These are phyloP conservation scores for Poecilia wingei DNA, from an alignment of 2,797 vertebrate species.

Conservation along the genomic window DNA sequence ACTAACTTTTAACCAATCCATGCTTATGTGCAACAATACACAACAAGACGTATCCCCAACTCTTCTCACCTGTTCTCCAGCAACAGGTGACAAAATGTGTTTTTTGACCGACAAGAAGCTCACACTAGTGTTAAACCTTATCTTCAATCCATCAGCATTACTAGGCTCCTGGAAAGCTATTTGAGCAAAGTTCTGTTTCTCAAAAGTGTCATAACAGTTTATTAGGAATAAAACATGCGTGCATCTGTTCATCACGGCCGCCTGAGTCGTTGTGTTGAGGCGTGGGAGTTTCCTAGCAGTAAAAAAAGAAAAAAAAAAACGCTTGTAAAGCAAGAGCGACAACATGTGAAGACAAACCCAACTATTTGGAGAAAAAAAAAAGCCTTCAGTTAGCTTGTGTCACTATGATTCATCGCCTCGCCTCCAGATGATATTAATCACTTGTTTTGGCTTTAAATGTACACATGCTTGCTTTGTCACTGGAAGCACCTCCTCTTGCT, in stretches of 20 bases:
- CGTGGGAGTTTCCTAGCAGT: conserved; percentile 36
- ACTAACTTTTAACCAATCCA: not conserved
- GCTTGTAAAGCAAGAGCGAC: conserved; percentile 57
- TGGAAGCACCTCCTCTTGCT: conserved; percentile 85
- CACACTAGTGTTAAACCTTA: not conserved
- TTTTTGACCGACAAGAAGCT: conserved; percentile 16
- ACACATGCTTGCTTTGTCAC: conserved; percentile 83
- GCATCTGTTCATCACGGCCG: conserved; percentile 7
- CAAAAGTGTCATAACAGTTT: not conserved
- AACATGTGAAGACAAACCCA: conserved; percentile 69
- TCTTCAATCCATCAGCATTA: not conserved
- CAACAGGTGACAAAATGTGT: conserved; percentile 23
- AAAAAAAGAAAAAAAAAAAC: conserved; percentile 35
- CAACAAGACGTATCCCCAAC: not conserved
- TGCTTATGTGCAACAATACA: not conserved
- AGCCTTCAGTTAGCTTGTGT: conserved; percentile 79
- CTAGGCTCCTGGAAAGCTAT: conserved; percentile 1
- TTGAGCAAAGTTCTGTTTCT: not conserved
- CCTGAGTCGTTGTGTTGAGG: conserved; percentile 22
- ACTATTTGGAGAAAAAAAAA: conserved; percentile 68
- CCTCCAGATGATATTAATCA: conserved; percentile 91
- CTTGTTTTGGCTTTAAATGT: conserved; percentile 88
- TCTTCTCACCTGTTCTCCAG: not conserved
- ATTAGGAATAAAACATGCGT: not conserved
- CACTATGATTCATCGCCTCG: conserved; percentile 87